Evolutionary conservation across 1,140 invertebrate genomes (phyloP), one percentile per base, ranked within the genome.

Genomic region (Hyphantria cunea): DNA sequence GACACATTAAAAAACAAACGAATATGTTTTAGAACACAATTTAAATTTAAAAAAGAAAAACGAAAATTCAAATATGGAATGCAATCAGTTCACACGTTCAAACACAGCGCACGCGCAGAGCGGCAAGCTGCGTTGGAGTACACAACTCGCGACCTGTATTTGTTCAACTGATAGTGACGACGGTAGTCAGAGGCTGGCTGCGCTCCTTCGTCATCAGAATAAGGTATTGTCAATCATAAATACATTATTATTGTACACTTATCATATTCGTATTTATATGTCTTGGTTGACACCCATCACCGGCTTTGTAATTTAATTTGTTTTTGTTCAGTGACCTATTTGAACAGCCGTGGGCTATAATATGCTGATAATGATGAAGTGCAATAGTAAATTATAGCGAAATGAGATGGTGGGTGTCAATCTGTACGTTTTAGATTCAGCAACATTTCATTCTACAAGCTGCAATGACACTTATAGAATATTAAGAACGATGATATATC

Each of bases 121-220:
- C 80, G 86, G 78, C 83, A 76, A 84, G 82, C 82, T 80, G 83
- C 79, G 76, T 72, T 7, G 32, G 10, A 31, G 41, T 39, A 37
- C 25, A 14, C 42, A 32, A 44, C 39, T 11, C 47, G 48, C 47
- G 47, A 12, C 15, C 14, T 14, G 17, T 13, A 11, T 7, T 31
- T n/a, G 41, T 44, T n/a, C 41, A 44, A 37, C 34, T 37, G 11
- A 44, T 44, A 44, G 11, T 12, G 41, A 13, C 41, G 41, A 45
- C 39, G 41, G 53, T 48, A 39, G 69, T 76, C 72, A 79, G 73
- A 89, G 86, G 82, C 86, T 87, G 86, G 84, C 84, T 86, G 83
- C 82, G 72, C 82, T 81, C 85, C 33, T 64, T 71, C 48, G 54
- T 64, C 47, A 67, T 58, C 37, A 60, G 37, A 51, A 51, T 39